Base-by-base conservation (phyloP, 2,888 invertebrate species). In the Eristalis pertinax region DNA sequence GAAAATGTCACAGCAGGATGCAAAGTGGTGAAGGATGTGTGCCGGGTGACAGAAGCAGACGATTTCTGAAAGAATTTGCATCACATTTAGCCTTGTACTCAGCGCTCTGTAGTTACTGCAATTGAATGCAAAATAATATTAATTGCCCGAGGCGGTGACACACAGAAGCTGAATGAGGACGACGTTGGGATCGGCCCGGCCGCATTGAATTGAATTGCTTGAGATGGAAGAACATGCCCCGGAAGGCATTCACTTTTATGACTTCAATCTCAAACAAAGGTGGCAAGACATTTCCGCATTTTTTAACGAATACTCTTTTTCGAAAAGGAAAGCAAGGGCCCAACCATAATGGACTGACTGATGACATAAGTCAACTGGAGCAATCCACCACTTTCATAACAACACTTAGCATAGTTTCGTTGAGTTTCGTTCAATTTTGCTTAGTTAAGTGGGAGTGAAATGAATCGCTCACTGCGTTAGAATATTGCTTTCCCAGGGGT, bases 11-110 rank as follows among this genome's bases (percentile, higher is more conserved):
- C 65, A 62, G 56, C 72, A 60, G 72, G 72, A 72, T 76, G 67
- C 35, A 77, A 73, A 76, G 60, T 60, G 3, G 19, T n/a, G 50
- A 19, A 50, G 19, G 19, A 50, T 43, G 43, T 43, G 43, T n/a
- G 1, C n/a, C 43, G n/a, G 13, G 32, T 63, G 63, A 15, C 73
- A 74, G 43, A 38, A 64, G 64, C 58, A 38, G 64, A 32, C 24
- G 50, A 64, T 75, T 69, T 75, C 50, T 80, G 5, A 65, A 64
- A 70, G 74, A 83, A 84, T 70, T 64, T 80, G 19, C 70, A 80
- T 84, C 68, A 32, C 77, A 72, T 68, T 77, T 77, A 77, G 77
- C 43, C 70, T 82, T 32, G 77, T 68, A 38, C 67, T 24, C 50
- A 24, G 19, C n/a, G 69, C 13, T 70, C 60, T 62, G 63, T 62